Conservation (phyloP, 2,113 vertebrate genomes). For the Eubucco bourcierii region DNA sequence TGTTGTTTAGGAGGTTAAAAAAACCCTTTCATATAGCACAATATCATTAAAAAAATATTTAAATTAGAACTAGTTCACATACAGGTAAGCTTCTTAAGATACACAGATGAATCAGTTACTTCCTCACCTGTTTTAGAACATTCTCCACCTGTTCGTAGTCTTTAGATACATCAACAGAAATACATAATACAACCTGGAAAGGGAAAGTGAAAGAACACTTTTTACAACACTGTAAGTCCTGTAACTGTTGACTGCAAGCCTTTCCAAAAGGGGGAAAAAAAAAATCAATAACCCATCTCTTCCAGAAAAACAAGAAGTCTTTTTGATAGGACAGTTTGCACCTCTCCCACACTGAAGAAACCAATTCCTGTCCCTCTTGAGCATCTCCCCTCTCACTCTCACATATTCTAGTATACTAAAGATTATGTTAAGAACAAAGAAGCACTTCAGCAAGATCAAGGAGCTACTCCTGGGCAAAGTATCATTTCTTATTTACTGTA, state of each 20-base stretch:
- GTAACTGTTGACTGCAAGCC: background rate
- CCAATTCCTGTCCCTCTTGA: background rate
- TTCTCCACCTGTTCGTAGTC: slow-evolving; percentile 93
- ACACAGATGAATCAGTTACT: background rate
- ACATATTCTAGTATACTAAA: background rate
- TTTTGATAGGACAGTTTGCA: background rate
- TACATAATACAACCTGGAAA: slow-evolving; percentile 92
- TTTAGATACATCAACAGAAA: slow-evolving; percentile 95
- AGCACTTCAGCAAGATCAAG: background rate
- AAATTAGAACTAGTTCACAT: background rate
- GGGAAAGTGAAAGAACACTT: background rate
- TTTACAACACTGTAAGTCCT: background rate
- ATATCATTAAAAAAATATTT: background rate
- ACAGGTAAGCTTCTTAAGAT: background rate
- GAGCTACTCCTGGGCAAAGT: background rate
- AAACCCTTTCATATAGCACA: background rate
- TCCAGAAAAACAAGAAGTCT: background rate
- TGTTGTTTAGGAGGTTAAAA: background rate
- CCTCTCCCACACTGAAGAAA: background rate
- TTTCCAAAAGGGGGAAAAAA: background rate
- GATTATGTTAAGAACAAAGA: background rate
- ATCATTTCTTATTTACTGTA: background rate
- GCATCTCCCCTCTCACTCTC: background rate
- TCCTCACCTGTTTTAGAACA: slow-evolving; percentile 93
- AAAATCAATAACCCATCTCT: background rate